Base-by-base conservation (phyloP, 2,888 invertebrate genomes). In the Encarsia formosa region DNA sequence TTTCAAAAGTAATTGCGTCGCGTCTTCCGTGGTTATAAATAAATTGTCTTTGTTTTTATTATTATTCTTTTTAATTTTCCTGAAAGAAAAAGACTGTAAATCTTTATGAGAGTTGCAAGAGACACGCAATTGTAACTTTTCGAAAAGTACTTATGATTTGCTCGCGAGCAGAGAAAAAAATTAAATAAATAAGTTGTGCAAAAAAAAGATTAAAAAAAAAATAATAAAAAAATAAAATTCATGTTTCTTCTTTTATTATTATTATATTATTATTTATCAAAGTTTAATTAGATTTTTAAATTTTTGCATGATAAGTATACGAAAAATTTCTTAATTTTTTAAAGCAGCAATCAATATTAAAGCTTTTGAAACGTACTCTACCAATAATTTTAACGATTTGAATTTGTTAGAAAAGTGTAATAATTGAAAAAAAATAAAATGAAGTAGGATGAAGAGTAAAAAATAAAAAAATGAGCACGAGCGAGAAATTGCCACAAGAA, bases 401-500 rank as follows among this genome's bases (percentile, higher is more conserved):
- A 37, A 45, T 45, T 49, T 26, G 40, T 44, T 44, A 50, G 24
- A 19, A 41, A 43, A 34, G 8, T 38, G 8, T 39, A 53, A 3
- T 52, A 34, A 20, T 16, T 26, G 16, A 46, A 34, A 26, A 37
- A 8, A 16, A n/a, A 26, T 26, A 45, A 29, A 24, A 26, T 40
- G 15, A 18, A 11, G 16, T 8, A 24, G 37, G 31, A n/a, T 3
- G 29, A 39, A 20, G 23, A 24, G 16, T 38, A 23, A 42, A 40
- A 39, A 35, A 41, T 37, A 46, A 35, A 31, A 23, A 22, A 22
- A 19, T 37, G 24, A 46, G 20, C 32, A 37, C 41, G 45, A 57
- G 40, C 41, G 48, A 60, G 39, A 60, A 67, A 68, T 68, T 69
- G 69, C 68, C 68, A 69, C 68, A 64, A 64, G 60, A 62, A 63